Conservation (phyloP, 1,140 invertebrate genomes). For the Cheumatopsyche charites region DNA sequence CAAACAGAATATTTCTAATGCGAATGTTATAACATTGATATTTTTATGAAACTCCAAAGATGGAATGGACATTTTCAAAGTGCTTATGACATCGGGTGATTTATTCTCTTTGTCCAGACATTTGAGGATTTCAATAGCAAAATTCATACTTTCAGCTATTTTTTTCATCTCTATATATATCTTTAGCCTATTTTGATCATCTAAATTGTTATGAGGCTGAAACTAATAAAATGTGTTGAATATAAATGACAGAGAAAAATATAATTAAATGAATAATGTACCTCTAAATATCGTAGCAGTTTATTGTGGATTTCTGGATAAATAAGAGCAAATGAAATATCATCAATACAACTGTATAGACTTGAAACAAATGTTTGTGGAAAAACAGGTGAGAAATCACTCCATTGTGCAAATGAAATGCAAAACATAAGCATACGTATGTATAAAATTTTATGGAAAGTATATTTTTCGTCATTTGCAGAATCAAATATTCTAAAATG, state of each 20-base stretch:
- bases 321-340: constrained; percentile 51
- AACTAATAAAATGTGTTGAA: constrained; percentile 9
- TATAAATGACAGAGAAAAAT: constrained; percentile 3
- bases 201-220: constrained; percentile 44
- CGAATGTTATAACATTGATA: constrained; percentile 54
- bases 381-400: constrained; percentile 46
- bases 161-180: constrained; percentile 57
- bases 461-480: constrained; percentile 49
- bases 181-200: constrained; percentile 49
- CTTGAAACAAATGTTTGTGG: constrained; percentile 51
- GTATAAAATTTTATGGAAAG: constrained; percentile 50
- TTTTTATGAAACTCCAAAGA: constrained; percentile 61
- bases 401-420: constrained; percentile 50
- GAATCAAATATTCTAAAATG: constrained; percentile 52
- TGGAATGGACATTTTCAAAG: constrained; percentile 56
- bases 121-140: constrained; percentile 58
- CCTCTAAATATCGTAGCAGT: constrained; percentile 51
- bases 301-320: constrained; percentile 52
- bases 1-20: constrained; percentile 54
- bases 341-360: constrained; percentile 52
- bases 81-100: constrained; percentile 52
- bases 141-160: constrained; percentile 59
- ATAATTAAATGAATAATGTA: constrained; percentile 37
- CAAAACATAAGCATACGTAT: constrained; percentile 49
- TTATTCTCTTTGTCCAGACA: constrained; percentile 51